phyloP scores from a whole-genome alignment of 2,888 invertebrate genomes.

The Taphrorychus bicolor region DNA sequence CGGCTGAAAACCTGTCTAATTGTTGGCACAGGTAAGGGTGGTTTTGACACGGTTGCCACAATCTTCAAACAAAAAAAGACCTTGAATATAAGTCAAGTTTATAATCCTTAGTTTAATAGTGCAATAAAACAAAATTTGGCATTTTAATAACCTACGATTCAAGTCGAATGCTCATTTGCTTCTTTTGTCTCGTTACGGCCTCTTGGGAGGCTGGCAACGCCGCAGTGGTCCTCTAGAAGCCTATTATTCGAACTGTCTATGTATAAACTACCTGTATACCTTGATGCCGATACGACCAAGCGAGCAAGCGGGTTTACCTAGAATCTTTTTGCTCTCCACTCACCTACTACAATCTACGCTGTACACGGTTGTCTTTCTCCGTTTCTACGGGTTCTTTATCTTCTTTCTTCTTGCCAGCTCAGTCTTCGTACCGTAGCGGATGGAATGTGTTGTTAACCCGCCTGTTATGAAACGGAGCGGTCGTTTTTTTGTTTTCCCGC shows the following conservation, averaged over 20 bases:
- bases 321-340: constrained; percentile 18
- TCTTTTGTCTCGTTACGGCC: neutral
- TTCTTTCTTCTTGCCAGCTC: constrained; percentile 25
- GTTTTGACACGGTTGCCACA: no score
- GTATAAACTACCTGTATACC: constrained; percentile 36
- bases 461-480: constrained; percentile 28
- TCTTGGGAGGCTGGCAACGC: constrained; percentile 12
- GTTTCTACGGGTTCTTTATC: constrained; percentile 21
- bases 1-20: no score
- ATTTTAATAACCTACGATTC: no score
- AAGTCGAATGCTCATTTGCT: neutral
- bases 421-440: constrained; percentile 24
- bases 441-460: constrained; percentile 24
- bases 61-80: no score
- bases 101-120: no score
- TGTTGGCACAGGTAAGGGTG: no score
- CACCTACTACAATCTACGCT: constrained; percentile 9
- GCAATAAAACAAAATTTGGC: no score
- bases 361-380: constrained; percentile 19
- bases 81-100: no score
- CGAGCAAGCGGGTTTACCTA: constrained; percentile 34
- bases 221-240: neutral
- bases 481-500: constrained; percentile 31
- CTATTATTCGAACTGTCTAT: constrained; percentile 26
- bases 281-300: constrained; percentile 25